These are phyloP conservation scores for Melanargia galathea DNA, from an alignment of 2,888 invertebrate species.

Conservation along the genomic window DNA sequence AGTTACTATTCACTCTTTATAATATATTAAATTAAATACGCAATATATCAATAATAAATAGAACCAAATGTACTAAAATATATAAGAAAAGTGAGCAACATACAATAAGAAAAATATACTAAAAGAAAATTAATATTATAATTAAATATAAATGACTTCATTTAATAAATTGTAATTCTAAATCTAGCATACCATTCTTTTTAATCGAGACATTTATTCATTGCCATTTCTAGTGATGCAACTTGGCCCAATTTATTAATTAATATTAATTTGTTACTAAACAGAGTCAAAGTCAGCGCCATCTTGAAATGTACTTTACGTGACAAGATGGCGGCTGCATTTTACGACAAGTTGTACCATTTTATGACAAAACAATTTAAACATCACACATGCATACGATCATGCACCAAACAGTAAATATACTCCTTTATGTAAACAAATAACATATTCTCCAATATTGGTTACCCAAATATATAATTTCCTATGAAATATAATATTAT, in stretches of 20 bases:
- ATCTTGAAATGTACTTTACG: not conserved
- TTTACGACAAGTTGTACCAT: not conserved
- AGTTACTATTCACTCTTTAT: conserved; percentile 15
- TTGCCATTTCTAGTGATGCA: not conserved
- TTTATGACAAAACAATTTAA: conserved; percentile 25
- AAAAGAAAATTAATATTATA: conserved; percentile 4
- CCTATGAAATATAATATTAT: conserved; percentile 14
- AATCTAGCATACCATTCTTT: conserved; percentile 7
- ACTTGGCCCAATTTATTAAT: not conserved
- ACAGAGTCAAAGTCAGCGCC: not conserved
- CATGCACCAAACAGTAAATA: conserved; percentile 52
- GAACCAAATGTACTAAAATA: conserved; percentile 26
- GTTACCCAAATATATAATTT: conserved; percentile 27
- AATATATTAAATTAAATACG: conserved; percentile 6
- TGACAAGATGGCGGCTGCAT: conserved; percentile 9
- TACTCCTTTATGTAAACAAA: conserved; percentile 30
- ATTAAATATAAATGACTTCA: too few relatives aligned
- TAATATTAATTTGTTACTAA: too few relatives aligned
- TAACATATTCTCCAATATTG: conserved; percentile 35
- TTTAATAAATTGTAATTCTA: too few relatives aligned
- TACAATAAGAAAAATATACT: conserved; percentile 14
- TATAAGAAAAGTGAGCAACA: conserved; percentile 25
- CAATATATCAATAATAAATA: conserved; percentile 18
- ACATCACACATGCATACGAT: conserved; percentile 49
- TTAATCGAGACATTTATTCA: not conserved